These are phyloP conservation scores for Ecliptopera silaceata DNA, from an alignment of 2,888 invertebrate genomes.

Conservation along the genomic window DNA sequence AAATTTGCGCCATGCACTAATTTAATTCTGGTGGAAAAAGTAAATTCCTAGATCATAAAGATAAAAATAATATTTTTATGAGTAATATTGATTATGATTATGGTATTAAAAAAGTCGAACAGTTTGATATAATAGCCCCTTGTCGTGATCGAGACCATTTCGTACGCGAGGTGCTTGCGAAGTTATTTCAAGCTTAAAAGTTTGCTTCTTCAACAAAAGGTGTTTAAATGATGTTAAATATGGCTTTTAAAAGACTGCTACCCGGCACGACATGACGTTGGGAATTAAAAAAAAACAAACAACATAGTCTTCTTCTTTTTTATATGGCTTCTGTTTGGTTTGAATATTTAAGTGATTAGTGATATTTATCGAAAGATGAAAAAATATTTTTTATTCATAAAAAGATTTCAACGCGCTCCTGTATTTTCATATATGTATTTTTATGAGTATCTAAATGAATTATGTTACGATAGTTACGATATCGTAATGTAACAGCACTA, in stretches of 20 bases:
- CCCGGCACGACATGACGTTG: neutral
- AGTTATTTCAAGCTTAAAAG: constrained; percentile 44
- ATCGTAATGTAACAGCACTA: too few species aligned
- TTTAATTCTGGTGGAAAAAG: too few species aligned
- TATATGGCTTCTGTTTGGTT: too few species aligned
- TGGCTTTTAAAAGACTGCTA: neutral
- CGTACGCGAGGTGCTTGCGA: constrained; percentile 42
- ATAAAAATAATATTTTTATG: too few species aligned
- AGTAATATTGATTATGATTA: neutral
- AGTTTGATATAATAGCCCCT: constrained; percentile 38
- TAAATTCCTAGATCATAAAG: too few species aligned
- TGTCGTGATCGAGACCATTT: constrained; percentile 50
- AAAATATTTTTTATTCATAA: constrained; percentile 2
- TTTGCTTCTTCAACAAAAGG: constrained; percentile 35
- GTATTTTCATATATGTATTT: too few species aligned
- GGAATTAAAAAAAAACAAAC: neutral
- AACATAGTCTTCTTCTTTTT: too few species aligned
- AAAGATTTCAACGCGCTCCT: constrained; percentile 31
- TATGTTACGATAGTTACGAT: too few species aligned
- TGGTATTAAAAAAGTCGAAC: constrained; percentile 22
- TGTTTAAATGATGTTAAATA: constrained; percentile 21
- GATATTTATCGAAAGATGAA: neutral
- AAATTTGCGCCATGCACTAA: too few species aligned
- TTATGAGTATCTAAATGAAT: too few species aligned
- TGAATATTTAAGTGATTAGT: too few species aligned